Evolutionary conservation across 2,888 invertebrate genomes (phyloP).

Genomic region (Papilio demoleus): DNA sequence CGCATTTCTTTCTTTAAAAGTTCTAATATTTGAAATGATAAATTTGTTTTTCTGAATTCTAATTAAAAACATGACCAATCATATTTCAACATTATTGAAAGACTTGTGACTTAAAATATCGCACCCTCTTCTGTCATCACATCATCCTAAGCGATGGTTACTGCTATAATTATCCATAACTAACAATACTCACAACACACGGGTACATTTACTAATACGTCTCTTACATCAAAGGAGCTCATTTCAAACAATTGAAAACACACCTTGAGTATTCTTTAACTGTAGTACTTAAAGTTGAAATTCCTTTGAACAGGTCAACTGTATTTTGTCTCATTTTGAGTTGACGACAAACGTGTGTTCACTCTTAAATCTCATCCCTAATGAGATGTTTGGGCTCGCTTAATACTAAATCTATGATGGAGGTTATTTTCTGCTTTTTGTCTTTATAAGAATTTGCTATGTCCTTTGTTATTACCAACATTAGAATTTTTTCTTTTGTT

Average conservation of each 20-base stretch:
- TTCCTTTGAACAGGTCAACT: constrained; percentile 46
- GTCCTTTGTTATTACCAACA: neutral
- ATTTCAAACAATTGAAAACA: constrained; percentile 71
- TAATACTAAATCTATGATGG: constrained; percentile 30
- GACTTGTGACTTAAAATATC: constrained; percentile 37
- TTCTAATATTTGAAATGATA: no score
- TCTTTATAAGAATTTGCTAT: neutral
- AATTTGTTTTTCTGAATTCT: no score
- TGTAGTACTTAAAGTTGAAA: constrained; percentile 50
- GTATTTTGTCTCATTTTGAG: constrained; percentile 63
- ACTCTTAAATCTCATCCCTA: constrained; percentile 43
- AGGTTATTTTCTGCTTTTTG: neutral
- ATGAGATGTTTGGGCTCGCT: constrained; percentile 40
- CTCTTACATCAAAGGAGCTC: constrained; percentile 75
- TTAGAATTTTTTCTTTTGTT: neutral
- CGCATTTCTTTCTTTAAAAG: no score
- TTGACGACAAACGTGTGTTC: constrained; percentile 67
- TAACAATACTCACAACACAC: constrained; percentile 58
- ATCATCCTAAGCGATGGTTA: constrained; percentile 60
- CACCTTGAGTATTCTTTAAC: constrained; percentile 50
- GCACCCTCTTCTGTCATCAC: constrained; percentile 50
- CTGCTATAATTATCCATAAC: constrained; percentile 69
- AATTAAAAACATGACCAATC: constrained; percentile 29
- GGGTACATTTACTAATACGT: constrained; percentile 69
- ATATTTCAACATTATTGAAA: constrained; percentile 25